A percentile compares a stretch with the other conserved stretches of the same genome.
These are phyloP conservation scores for Hanleya hanleyi DNA, from an alignment of 2,888 invertebrate species.

Conservation along the genomic window DNA sequence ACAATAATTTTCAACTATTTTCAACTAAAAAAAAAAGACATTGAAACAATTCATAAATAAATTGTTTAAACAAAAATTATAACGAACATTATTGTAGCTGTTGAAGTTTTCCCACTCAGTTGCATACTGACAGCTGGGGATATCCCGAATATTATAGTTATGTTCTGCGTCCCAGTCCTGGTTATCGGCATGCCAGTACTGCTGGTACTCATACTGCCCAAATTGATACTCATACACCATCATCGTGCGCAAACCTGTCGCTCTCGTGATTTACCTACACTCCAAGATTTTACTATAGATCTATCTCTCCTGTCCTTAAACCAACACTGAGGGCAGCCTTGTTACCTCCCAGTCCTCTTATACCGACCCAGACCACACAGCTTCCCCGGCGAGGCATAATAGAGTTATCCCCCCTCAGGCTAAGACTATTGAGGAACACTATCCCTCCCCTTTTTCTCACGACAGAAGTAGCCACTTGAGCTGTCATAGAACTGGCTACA, in stretches of 20 bases:
- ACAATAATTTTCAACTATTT: too few relatives aligned
- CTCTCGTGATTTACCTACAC: too few relatives aligned
- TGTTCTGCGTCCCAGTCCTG: background rate
- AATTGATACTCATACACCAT: slow-evolving; percentile 1
- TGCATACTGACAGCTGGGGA: background rate
- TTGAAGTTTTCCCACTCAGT: background rate
- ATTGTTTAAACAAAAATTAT: background rate
- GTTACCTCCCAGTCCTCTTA: background rate
- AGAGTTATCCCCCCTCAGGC: background rate
- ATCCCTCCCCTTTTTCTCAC: too few relatives aligned
- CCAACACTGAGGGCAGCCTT: background rate
- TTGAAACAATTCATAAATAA: too few relatives aligned
- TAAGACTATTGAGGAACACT: background rate
- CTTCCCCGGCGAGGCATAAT: background rate
- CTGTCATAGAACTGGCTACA: too few relatives aligned
- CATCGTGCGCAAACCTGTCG: too few relatives aligned
- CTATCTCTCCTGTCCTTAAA: too few relatives aligned
- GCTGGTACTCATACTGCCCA: background rate
- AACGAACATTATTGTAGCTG: background rate
- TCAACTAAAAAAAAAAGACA: too few relatives aligned
- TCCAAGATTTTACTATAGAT: too few relatives aligned
- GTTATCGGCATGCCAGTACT: background rate
- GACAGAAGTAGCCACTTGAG: too few relatives aligned
- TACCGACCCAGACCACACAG: background rate
- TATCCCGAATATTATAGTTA: background rate